Evolutionary conservation across 1,140 invertebrate genomes (phyloP).

Genomic region (Lucilia sericata): DNA sequence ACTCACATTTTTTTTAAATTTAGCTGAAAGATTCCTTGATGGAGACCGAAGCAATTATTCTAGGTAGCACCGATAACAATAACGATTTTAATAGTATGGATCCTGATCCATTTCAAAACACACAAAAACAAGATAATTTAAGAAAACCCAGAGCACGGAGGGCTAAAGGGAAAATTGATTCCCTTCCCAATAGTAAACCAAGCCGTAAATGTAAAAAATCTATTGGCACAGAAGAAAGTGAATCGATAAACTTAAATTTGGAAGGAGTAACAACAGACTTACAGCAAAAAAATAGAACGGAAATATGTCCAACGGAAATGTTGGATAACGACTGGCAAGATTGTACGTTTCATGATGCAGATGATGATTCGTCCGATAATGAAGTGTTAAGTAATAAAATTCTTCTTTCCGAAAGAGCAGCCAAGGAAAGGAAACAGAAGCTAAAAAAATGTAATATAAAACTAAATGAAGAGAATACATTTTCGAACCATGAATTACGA

Average conservation of each 20-base stretch:
- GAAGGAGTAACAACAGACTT: background rate
- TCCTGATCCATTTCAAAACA: slow-evolving; percentile 27
- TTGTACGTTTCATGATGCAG: background rate
- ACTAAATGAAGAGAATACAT: background rate
- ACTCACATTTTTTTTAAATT: background rate
- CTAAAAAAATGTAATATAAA: background rate
- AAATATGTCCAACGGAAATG: background rate
- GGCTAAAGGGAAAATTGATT: background rate
- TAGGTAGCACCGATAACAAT: background rate
- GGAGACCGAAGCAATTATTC: slow-evolving; percentile 41
- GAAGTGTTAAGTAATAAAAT: slow-evolving; percentile 22
- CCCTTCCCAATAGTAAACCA: background rate
- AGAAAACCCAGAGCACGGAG: background rate
- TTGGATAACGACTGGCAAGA: background rate
- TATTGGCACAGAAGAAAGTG: background rate
- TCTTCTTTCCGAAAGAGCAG: background rate
- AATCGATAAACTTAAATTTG: background rate
- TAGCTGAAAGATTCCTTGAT: slow-evolving; percentile 38
- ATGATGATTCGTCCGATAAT: background rate
- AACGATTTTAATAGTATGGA: background rate
- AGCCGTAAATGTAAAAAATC: slow-evolving; percentile 23
- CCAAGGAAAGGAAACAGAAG: background rate
- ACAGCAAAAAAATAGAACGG: background rate
- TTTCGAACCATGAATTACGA: background rate
- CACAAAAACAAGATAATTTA: background rate